Evolutionary conservation across 2,113 vertebrate species (phyloP).

Genomic region (Pimephales promelas): DNA sequence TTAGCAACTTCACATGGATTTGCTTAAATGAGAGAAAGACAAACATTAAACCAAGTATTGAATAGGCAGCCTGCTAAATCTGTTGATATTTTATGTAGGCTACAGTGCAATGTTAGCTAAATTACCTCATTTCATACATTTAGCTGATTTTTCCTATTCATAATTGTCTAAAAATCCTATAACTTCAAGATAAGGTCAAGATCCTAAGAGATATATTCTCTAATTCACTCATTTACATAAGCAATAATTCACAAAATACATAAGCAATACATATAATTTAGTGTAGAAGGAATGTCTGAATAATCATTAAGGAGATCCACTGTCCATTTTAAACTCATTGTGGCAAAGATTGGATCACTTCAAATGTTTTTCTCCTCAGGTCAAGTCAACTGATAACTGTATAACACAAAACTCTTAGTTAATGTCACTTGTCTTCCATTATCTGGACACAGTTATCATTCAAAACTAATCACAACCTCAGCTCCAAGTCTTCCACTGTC

Average conservation of each 20-base stretch:
- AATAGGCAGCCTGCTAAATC: not conserved
- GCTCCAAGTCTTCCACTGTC: slow-evolving; percentile 49
- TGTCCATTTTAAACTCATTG: slow-evolving; percentile 49
- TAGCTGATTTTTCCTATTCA: not conserved
- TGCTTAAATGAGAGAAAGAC: slow-evolving; percentile 15
- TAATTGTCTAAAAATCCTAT: not conserved
- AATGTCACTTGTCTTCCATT: slow-evolving; percentile 50
- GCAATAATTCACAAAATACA: slow-evolving; percentile 33
- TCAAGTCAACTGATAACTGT: not conserved
- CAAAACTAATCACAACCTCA: slow-evolving; percentile 40
- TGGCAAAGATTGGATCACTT: slow-evolving; percentile 1
- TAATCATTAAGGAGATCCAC: slow-evolving; percentile 19
- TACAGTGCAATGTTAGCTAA: not conserved
- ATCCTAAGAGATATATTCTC: not conserved
- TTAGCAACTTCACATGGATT: not conserved
- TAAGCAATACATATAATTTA: slow-evolving; percentile 19
- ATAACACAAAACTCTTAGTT: slow-evolving; percentile 8
- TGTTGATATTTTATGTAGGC: not conserved
- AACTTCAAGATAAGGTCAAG: not conserved
- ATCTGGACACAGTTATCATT: slow-evolving; percentile 33
- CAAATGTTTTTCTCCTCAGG: slow-evolving; percentile 28
- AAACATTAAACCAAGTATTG: not conserved
- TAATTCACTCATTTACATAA: not conserved
- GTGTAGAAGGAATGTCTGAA: not conserved
- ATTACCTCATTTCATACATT: not conserved